phyloP scores from a whole-genome alignment of 2,888 invertebrate species.

The Melinaea menophilus region DNA sequence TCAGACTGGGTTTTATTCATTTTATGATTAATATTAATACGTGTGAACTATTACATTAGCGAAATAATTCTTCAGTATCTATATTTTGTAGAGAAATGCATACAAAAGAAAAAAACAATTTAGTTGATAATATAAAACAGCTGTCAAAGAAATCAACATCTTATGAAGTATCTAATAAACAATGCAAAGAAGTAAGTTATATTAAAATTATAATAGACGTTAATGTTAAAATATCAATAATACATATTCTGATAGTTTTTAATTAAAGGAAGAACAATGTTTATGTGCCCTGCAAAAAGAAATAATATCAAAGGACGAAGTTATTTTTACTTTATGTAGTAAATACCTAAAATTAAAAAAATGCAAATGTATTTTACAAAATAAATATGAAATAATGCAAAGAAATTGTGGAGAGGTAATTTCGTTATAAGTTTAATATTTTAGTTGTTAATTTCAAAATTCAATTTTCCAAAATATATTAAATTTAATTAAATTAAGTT shows the following conservation, averaged over 20 bases:
- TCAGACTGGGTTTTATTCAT: no score
- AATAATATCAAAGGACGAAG: slow-evolving; percentile 42
- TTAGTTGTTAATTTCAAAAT: neutral
- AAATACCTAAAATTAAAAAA: slow-evolving; percentile 47
- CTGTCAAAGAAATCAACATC: slow-evolving; percentile 48
- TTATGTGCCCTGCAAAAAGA: slow-evolving; percentile 35
- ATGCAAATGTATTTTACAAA: slow-evolving; percentile 44
- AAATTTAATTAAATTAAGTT: no score
- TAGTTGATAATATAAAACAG: slow-evolving; percentile 61
- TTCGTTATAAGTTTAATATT: neutral
- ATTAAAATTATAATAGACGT: neutral
- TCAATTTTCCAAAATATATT: no score
- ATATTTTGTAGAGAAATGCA: slow-evolving; percentile 54
- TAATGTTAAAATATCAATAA: neutral
- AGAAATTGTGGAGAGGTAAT: slow-evolving; percentile 36
- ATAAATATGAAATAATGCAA: slow-evolving; percentile 52
- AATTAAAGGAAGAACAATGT: slow-evolving; percentile 36
- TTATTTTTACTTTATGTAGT: slow-evolving; percentile 44
- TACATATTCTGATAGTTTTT: slow-evolving; percentile 20
- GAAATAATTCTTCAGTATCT: neutral
- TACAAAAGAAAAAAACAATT: slow-evolving; percentile 74
- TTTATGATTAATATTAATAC: no score
- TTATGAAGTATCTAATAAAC: slow-evolving; percentile 46
- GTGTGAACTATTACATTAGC: no score
- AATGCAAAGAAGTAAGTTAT: neutral